Evolutionary conservation across 2,797 vertebrate genomes (phyloP).

Genomic region (Chaetophractus vellerosus): DNA sequence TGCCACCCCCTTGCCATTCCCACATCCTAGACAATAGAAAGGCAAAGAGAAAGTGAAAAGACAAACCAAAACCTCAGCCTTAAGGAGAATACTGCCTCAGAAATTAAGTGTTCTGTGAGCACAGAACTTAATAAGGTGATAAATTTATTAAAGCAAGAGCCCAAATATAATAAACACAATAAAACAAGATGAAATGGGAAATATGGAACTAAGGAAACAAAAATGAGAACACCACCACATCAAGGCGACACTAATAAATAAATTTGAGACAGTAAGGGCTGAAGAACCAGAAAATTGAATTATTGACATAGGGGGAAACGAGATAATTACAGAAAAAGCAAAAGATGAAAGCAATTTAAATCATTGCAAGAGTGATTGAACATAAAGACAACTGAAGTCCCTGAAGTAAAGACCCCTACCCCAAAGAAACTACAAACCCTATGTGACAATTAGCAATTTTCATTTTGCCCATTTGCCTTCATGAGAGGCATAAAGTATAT

Average conservation of each 20-base stretch:
- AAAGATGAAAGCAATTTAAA: slow-evolving; percentile 16
- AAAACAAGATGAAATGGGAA: slow-evolving; percentile 47
- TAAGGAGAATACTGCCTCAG: neutral
- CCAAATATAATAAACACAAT: slow-evolving; percentile 26
- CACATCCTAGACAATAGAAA: neutral
- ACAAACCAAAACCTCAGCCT: neutral
- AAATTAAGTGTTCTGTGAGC: slow-evolving; percentile 4
- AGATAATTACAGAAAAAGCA: slow-evolving; percentile 44
- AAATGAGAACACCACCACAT: slow-evolving; percentile 31
- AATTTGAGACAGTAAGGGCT: slow-evolving; percentile 40
- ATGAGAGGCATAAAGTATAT: neutral
- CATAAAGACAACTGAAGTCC: neutral
- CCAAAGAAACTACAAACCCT: neutral
- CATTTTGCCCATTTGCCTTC: neutral
- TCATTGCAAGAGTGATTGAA: neutral
- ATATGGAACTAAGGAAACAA: slow-evolving; percentile 3
- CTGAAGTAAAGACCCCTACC: neutral
- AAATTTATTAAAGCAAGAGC: slow-evolving; percentile 45
- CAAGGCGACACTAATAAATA: neutral
- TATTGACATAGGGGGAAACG: slow-evolving; percentile 22
- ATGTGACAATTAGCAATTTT: neutral
- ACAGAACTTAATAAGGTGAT: neutral
- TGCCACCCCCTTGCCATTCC: accelerated
- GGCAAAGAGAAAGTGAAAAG: neutral
- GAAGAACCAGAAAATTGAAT: slow-evolving; percentile 40